Percentiles rank a stretch among this genome's conserved stretches.
These are phyloP conservation scores for Polyommatus iphigenia DNA, from an alignment of 2,888 invertebrate species.

Conservation along the genomic window DNA sequence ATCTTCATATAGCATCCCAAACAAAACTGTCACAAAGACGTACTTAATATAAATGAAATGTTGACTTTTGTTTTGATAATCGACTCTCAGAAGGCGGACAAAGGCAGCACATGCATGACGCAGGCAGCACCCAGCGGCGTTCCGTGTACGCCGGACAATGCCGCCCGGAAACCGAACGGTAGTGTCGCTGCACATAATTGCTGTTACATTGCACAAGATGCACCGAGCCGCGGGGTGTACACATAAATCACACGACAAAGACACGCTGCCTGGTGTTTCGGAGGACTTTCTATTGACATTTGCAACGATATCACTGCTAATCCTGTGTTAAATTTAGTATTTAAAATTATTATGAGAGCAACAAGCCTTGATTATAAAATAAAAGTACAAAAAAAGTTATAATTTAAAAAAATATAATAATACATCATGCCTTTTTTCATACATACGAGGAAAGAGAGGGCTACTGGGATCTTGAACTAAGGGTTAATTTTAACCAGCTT, in stretches of 20 bases:
- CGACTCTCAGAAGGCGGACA: conserved; percentile 28
- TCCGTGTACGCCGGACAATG: conserved; percentile 51
- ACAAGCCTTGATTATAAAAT: no score
- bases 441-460: neutral
- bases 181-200: conserved; percentile 42
- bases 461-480: neutral
- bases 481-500: no score
- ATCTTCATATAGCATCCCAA: neutral
- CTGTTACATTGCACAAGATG: conserved; percentile 37
- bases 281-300: neutral
- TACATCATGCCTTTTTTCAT: neutral
- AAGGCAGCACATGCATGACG: conserved; percentile 10
- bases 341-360: no score
- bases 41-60: conserved; percentile 27
- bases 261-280: conserved; percentile 2
- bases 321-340: neutral
- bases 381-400: no score
- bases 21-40: conserved; percentile 8
- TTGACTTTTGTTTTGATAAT: conserved; percentile 26
- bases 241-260: conserved; percentile 52
- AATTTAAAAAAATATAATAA: no score
- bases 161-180: conserved; percentile 60
- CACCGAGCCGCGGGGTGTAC: conserved; percentile 38
- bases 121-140: conserved; percentile 45
- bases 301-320: neutral